Evolutionary conservation across 2,888 invertebrate species (phyloP).

Genomic region (Spialia ferax): DNA sequence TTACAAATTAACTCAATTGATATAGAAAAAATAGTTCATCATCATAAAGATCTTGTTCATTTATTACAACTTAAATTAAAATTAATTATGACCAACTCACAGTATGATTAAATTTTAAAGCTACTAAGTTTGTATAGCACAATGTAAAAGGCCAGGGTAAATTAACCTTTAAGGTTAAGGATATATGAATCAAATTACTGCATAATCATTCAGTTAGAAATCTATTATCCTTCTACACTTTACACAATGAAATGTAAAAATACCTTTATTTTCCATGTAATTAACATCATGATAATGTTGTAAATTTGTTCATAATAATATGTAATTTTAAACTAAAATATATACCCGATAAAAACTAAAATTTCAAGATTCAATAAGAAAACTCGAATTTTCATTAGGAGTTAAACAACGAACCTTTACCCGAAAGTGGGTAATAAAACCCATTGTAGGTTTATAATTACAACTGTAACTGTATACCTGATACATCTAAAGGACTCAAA

Average conservation of each 20-base stretch:
- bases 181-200: background rate
- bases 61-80: no score
- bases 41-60: no score
- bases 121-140: background rate
- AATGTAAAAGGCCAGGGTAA: background rate
- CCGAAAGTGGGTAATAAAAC: no score
- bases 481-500: background rate
- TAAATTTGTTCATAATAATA: background rate
- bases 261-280: background rate
- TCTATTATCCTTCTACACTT: background rate
- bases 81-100: no score
- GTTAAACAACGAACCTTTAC: no score
- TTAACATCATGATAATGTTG: background rate
- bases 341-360: no score
- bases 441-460: no score
- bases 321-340: no score
- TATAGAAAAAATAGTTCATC: background rate
- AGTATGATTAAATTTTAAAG: background rate
- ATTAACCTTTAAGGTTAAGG: conserved; percentile 5
- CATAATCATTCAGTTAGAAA: background rate
- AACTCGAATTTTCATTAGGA: no score
- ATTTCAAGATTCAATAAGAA: no score
- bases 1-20: no score
- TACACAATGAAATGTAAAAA: background rate
- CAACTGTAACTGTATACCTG: no score